Evolutionary conservation across 2,888 invertebrate genomes (phyloP), one percentile per base, ranked within the genome.

Genomic region (Eristalinus sepulchralis): DNA sequence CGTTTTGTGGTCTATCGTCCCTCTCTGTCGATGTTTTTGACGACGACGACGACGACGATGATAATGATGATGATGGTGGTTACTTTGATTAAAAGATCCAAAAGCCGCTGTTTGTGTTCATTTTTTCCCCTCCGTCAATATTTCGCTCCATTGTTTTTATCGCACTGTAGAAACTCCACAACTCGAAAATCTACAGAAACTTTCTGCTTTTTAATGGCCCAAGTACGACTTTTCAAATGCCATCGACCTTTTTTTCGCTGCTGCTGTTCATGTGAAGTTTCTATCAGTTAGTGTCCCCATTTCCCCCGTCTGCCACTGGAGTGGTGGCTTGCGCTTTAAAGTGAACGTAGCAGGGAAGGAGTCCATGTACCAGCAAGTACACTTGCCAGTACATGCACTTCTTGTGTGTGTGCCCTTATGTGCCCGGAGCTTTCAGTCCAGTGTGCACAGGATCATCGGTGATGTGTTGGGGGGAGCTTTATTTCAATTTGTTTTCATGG

Each of bases 321-420:
- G 9, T 27, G 34, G 75, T 75, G 78, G 57, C 86, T 70, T 86
- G 86, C 86, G 86, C 86, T 83, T 81, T 85, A 85, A 77, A 72
- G 76, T 57, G 66, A 33, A 20, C 24, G 33, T 34, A 70, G 36
- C 64, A 57, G 57, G 57, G 36, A 24, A 34, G 75, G 47, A 75
- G 75, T 70, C 85, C 78, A 86, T 86, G 81, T 86, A 82, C 77
- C 66, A 33, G 34, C 71, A 76, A 82, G 78, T 78, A 20, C 22
- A 55, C 57, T 57, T 24, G 57, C 57, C 5, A 5, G 57, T 57
- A 57, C 57, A 57, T 57, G 24, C 24, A 57, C 57, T 57, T 22
- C 57, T 57, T 57, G 13, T 22, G 70, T 22, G 70, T 27, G 27
- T 5, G 27, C 66, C 70, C 75, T 75, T 79, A 82, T 82, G 67